phyloP scores from a whole-genome alignment of 2,888 invertebrate species.

The Tetanocera ferruginea region DNA sequence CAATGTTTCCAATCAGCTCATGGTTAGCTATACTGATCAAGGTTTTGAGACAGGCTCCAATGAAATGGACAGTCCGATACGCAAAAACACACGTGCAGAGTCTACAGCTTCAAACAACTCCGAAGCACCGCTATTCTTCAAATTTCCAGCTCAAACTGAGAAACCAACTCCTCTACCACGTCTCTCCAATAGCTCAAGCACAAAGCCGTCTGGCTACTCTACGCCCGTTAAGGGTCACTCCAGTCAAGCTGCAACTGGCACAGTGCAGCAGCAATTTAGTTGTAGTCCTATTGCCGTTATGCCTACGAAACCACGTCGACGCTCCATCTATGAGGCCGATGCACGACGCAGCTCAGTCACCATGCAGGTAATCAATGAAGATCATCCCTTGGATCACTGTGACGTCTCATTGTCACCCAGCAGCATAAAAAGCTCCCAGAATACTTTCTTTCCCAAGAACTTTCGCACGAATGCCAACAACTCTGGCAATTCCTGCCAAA shows the following conservation, averaged over 20 bases:
- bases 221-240: constrained; percentile 57
- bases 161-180: background rate
- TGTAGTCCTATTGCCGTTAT: constrained; percentile 54
- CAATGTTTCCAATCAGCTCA: constrained; percentile 20
- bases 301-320: constrained; percentile 45
- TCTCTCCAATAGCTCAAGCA: background rate
- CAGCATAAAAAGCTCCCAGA: background rate
- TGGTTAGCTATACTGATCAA: constrained; percentile 61
- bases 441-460: constrained; percentile 6
- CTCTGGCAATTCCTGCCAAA: constrained; percentile 48
- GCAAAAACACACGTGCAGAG: constrained; percentile 32
- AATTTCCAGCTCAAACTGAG: constrained; percentile 9
- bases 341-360: constrained; percentile 59
- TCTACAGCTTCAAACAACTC: background rate
- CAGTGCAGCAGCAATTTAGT: constrained; percentile 52
- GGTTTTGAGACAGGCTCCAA: constrained; percentile 66
- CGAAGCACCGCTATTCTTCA: constrained; percentile 35
- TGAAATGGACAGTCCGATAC: constrained; percentile 59
- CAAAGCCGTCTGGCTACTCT: constrained; percentile 55
- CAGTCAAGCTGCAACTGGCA: background rate
- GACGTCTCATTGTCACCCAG: constrained; percentile 23
- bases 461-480: constrained; percentile 45
- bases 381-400: constrained; percentile 57
- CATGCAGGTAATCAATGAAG: constrained; percentile 65
- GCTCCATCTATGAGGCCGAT: constrained; percentile 48